These are phyloP conservation scores for Triops cancriformis DNA, from an alignment of 1,140 invertebrate genomes.

Conservation along the genomic window DNA sequence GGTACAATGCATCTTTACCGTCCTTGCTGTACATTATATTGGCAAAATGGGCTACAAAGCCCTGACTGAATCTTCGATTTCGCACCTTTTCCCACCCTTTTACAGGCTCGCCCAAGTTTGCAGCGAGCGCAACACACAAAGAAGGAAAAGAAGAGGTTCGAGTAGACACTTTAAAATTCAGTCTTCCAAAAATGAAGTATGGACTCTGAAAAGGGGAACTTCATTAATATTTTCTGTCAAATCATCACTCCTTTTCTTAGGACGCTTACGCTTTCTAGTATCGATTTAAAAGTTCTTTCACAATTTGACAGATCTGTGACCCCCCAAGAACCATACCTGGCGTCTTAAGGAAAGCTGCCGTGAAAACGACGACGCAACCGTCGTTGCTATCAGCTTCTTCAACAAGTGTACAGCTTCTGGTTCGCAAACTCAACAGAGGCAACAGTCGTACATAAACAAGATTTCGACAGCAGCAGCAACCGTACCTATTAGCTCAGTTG, in stretches of 20 bases:
- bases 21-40: not conserved
- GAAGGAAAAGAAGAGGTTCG: not conserved
- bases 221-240: not conserved
- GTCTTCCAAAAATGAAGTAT: not conserved
- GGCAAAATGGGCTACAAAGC: not conserved
- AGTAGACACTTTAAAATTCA: not conserved
- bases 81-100: not conserved
- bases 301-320: not conserved
- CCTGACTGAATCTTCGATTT: not conserved
- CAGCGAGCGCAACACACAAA: not conserved
- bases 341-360: not conserved
- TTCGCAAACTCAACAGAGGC: not conserved
- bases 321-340: not conserved
- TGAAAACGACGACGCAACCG: not conserved
- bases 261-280: not conserved
- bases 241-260: not conserved
- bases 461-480: not conserved
- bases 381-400: not conserved
- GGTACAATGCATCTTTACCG: not conserved
- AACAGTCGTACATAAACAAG: not conserved
- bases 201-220: not conserved
- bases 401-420: not conserved
- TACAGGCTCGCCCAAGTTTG: not conserved
- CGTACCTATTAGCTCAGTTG: not conserved
- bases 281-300: not conserved